These are phyloP conservation scores for Callipepla californica DNA, from an alignment of 2,113 vertebrate species.

Conservation along the genomic window DNA sequence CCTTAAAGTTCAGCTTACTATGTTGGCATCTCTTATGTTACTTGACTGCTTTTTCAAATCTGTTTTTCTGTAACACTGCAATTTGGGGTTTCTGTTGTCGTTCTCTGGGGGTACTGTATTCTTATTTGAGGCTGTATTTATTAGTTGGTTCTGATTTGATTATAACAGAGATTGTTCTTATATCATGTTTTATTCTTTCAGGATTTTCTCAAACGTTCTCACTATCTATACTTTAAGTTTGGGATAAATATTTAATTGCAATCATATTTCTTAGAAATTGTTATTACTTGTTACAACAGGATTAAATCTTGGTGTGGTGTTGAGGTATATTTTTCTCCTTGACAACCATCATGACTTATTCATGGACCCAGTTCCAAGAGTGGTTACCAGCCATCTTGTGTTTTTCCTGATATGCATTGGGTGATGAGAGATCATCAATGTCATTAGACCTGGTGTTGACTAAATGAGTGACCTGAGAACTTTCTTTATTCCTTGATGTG, in stretches of 20 bases:
- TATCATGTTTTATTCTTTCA: background rate
- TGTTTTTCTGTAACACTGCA: background rate
- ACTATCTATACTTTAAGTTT: background rate
- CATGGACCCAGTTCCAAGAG: background rate
- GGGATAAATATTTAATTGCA: background rate
- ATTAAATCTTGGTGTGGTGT: background rate
- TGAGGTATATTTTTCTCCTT: background rate
- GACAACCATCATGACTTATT: background rate
- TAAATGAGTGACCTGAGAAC: background rate
- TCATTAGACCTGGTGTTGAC: background rate
- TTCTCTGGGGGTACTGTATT: background rate
- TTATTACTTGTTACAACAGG: background rate
- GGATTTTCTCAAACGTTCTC: background rate
- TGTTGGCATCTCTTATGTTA: background rate
- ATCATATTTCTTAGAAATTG: background rate
- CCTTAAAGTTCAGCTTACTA: background rate
- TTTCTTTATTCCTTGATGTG: background rate
- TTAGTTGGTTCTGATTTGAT: background rate
- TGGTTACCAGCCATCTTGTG: background rate
- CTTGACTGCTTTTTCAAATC: background rate
- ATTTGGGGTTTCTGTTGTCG: background rate
- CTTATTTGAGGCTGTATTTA: background rate
- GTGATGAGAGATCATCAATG: background rate
- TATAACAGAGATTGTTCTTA: background rate
- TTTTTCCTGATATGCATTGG: background rate